These are phyloP conservation scores for Callospermophilus lateralis DNA, from an alignment of 2,113 vertebrate species.

Conservation along the genomic window DNA sequence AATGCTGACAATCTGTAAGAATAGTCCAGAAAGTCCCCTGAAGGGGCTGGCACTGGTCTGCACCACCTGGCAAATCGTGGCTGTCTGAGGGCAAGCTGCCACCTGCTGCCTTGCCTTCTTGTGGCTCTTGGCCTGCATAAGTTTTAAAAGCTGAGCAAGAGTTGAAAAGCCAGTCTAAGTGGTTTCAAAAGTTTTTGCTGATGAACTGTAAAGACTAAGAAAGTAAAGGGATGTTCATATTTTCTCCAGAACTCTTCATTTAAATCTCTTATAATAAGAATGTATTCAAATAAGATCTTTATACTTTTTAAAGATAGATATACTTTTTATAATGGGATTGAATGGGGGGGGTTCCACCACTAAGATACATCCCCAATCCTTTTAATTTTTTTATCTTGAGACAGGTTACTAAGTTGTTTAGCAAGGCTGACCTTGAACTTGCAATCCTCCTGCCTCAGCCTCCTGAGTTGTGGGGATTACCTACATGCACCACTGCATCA, in stretches of 20 bases:
- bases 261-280: background rate
- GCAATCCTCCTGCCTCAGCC: background rate
- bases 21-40: conserved; percentile 60
- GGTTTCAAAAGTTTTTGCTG: background rate
- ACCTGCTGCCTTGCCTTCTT: background rate
- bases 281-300: conserved; percentile 3
- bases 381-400: too few species aligned
- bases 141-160: background rate
- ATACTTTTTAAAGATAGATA: background rate
- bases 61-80: background rate
- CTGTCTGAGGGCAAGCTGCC: background rate
- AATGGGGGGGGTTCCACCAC: too few species aligned
- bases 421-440: background rate
- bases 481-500: background rate
- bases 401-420: too few species aligned
- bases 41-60: background rate
- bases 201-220: background rate
- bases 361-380: too few species aligned
- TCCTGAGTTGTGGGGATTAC: background rate
- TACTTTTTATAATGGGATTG: too few species aligned
- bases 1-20: conserved; percentile 6
- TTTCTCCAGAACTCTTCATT: background rate
- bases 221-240: background rate
- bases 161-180: background rate
- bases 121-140: background rate